Conservation (phyloP, 2,888 invertebrate genomes). For the Hypolimnas misippus region DNA sequence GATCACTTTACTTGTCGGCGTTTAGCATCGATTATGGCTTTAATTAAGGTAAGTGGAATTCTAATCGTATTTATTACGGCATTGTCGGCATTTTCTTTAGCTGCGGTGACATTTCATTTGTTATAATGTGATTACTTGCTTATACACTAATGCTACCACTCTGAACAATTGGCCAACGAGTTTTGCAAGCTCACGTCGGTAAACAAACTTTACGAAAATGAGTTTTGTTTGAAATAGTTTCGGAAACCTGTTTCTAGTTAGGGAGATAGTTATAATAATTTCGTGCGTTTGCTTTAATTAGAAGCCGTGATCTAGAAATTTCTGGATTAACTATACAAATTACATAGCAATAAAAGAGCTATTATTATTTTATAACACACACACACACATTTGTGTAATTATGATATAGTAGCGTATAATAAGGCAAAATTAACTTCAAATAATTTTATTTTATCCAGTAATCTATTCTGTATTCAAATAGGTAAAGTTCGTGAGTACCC, state of each 20-base stretch:
- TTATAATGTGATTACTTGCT: slow-evolving; percentile 42
- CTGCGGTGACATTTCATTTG: slow-evolving; percentile 44
- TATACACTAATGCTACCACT: slow-evolving; percentile 36
- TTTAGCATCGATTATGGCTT: slow-evolving; percentile 61
- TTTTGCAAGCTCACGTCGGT: slow-evolving; percentile 35
- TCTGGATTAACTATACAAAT: slow-evolving; percentile 4
- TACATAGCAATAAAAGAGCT: neutral
- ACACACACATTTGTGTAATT: too few species aligned
- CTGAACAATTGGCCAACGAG: slow-evolving; percentile 35
- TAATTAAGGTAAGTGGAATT: slow-evolving; percentile 73
- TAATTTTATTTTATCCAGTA: neutral
- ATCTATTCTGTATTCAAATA: neutral
- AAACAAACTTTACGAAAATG: slow-evolving; percentile 41
- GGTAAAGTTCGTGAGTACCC: neutral
- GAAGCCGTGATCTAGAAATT: slow-evolving; percentile 16
- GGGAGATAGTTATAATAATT: slow-evolving; percentile 31
- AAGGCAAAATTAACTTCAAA: neutral
- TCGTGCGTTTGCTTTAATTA: slow-evolving; percentile 28
- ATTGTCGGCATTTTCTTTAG: slow-evolving; percentile 47
- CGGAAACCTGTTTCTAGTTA: slow-evolving; percentile 29
- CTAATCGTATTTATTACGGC: slow-evolving; percentile 64
- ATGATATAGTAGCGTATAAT: too few species aligned
- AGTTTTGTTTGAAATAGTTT: slow-evolving; percentile 39
- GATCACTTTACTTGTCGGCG: slow-evolving; percentile 49
- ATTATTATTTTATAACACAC: neutral